Percentiles rank a stretch among this genome's conserved stretches.
These are phyloP conservation scores for Mythimna albipuncta DNA, from an alignment of 2,888 invertebrate genomes.

Conservation along the genomic window DNA sequence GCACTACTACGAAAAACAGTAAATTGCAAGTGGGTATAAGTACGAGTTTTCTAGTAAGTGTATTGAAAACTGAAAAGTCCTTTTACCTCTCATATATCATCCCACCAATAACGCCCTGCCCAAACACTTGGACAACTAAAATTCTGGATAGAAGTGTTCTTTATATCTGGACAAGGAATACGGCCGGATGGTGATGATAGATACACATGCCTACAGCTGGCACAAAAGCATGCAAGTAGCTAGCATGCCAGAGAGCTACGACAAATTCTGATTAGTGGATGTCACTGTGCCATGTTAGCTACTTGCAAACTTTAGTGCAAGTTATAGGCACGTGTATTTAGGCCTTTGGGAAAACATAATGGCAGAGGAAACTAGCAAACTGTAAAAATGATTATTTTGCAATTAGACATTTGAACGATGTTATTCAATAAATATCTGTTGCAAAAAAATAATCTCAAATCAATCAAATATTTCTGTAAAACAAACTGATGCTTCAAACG, in stretches of 20 bases:
- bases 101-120: neutral
- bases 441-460: neutral
- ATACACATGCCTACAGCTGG: no score
- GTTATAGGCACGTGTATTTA: no score
- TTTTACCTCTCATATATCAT: neutral
- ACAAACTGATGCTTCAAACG: constrained; percentile 62
- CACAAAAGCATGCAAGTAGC: no score
- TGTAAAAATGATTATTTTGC: no score
- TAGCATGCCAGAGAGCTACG: no score
- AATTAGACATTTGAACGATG: no score
- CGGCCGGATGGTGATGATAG: neutral
- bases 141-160: neutral
- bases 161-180: neutral
- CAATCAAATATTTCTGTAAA: constrained; percentile 63
- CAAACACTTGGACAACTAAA: neutral
- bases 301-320: no score
- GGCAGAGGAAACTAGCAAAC: neutral
- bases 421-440: neutral
- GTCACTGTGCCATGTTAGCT: no score
- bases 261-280: no score
- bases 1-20: no score
- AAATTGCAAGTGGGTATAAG: no score
- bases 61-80: neutral
- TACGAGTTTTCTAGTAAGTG: neutral
- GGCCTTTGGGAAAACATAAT: neutral